phyloP scores from a whole-genome alignment of 2,797 vertebrate genomes.

The Fratercula arctica region DNA sequence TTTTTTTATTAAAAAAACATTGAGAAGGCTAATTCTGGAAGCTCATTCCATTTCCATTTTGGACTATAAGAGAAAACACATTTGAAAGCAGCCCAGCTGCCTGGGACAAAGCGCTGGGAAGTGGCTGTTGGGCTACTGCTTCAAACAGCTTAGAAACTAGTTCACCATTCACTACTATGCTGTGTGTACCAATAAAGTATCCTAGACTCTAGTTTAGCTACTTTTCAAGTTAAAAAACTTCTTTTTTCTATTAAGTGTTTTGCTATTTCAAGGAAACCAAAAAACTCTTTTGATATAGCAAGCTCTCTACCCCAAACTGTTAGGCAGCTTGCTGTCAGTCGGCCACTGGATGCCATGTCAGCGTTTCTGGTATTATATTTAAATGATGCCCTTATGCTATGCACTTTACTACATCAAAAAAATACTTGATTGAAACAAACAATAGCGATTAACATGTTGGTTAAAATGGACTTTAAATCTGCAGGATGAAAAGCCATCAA shows the following conservation, averaged over 20 bases:
- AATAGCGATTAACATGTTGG: not conserved
- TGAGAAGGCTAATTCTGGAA: conserved; percentile 45
- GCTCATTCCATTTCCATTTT: conserved; percentile 53
- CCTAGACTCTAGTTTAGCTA: not conserved
- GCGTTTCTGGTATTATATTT: not conserved
- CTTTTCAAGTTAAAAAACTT: not conserved
- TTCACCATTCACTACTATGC: not conserved
- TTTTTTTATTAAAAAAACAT: not conserved
- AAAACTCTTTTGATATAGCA: not conserved
- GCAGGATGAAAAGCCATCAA: not conserved
- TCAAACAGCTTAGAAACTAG: not conserved
- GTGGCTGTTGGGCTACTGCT: not conserved
- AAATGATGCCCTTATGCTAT: not conserved
- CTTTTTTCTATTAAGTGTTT: not conserved
- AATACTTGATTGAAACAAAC: not conserved
- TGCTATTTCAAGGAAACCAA: not conserved
- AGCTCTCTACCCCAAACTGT: not conserved
- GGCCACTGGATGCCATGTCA: not conserved
- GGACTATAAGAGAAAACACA: conserved; percentile 23
- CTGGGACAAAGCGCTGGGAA: conserved; percentile 3
- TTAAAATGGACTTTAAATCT: not conserved
- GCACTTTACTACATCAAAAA: not conserved
- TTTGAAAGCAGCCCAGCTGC: conserved; percentile 33
- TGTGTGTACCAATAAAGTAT: not conserved
- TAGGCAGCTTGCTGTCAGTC: not conserved